Percentiles rank a stretch among this genome's conserved stretches.
phyloP scores from a whole-genome alignment of 2,888 invertebrate species.

The Drepana falcataria region DNA sequence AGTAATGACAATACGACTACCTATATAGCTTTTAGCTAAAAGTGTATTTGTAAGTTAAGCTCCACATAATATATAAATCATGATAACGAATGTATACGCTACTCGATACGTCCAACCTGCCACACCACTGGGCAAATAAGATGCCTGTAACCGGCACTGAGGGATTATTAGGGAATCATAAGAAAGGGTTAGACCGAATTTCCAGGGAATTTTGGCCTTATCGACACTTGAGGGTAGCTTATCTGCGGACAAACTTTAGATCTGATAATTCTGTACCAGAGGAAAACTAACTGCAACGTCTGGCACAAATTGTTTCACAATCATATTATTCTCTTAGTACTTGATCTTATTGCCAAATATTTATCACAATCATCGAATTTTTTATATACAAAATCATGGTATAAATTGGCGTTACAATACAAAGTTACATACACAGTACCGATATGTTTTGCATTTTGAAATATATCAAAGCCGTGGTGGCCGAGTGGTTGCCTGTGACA shows the following conservation, averaged over 20 bases:
- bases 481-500: too few species aligned
- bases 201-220: conserved; percentile 1
- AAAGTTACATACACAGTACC: too few species aligned
- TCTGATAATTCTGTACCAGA: background rate
- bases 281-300: background rate
- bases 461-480: too few species aligned
- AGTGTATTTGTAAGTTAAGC: too few species aligned
- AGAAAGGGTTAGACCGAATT: conserved; percentile 1
- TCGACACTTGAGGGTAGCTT: conserved; percentile 1
- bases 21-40: too few species aligned
- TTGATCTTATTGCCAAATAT: too few species aligned
- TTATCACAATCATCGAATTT: too few species aligned
- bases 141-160: background rate
- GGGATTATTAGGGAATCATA: conserved; percentile 3
- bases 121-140: background rate
- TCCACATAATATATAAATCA: too few species aligned
- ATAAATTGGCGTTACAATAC: too few species aligned
- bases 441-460: too few species aligned
- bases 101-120: background rate
- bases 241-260: background rate
- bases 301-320: background rate
- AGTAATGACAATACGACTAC: too few species aligned
- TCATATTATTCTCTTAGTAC: background rate
- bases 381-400: too few species aligned
- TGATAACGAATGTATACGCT: background rate